Percentiles rank a stretch among this genome's conserved stretches.
Conservation (phyloP, 2,113 vertebrate genomes). For the Eulacestoma nigropectus region DNA sequence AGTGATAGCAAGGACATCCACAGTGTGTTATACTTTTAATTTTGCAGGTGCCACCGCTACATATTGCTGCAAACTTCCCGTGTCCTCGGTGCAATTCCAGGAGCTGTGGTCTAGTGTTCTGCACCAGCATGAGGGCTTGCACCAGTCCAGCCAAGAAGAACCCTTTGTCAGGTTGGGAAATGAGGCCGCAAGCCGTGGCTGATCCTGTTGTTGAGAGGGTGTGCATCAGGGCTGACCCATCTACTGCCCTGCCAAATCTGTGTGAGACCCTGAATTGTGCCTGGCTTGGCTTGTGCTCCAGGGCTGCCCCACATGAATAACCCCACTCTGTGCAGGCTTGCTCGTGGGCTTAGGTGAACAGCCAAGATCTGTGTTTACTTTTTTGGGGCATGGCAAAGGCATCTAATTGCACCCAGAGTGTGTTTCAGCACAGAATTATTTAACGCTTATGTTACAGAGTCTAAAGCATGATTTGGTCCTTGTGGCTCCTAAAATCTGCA, state of each 20-base stretch:
- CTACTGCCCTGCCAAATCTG: background rate
- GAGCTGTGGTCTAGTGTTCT: background rate
- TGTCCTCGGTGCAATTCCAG: background rate
- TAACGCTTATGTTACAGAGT: constrained; percentile 26
- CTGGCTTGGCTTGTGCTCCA: background rate
- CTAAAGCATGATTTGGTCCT: background rate
- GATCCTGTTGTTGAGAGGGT: background rate
- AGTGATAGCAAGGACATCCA: background rate
- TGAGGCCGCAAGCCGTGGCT: background rate
- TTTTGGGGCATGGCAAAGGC: background rate
- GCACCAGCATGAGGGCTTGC: background rate
- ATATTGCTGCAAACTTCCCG: fast-evolving
- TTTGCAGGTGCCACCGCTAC: background rate
- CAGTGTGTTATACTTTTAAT: background rate
- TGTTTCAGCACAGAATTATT: constrained; percentile 22
- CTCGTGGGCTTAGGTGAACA: background rate
- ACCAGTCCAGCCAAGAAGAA: background rate
- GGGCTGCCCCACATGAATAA: background rate
- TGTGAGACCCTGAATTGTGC: background rate
- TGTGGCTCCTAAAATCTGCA: constrained; percentile 44
- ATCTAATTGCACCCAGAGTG: constrained; percentile 1
- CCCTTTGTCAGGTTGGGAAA: background rate
- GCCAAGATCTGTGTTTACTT: constrained; percentile 6
- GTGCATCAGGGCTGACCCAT: background rate
- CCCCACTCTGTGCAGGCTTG: background rate